Percentiles rank a stretch among this genome's conserved stretches.
Evolutionary conservation across 1,140 invertebrate species (phyloP).

Genomic region (Achatina immaculata): DNA sequence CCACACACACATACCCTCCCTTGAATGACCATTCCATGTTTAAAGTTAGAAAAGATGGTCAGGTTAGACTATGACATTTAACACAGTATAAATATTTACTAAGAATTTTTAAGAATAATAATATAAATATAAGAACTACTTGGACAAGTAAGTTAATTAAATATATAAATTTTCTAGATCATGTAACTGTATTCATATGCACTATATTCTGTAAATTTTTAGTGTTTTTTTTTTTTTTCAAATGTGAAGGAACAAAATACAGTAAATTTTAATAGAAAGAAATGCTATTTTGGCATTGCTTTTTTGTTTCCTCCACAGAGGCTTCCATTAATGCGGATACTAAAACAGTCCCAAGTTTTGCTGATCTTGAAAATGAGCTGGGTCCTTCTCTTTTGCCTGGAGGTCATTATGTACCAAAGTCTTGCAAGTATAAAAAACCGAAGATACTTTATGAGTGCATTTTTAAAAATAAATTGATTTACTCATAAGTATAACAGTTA

Average conservation of each 20-base stretch:
- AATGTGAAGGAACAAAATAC: background rate
- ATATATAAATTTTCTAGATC: background rate
- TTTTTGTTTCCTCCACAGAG: background rate
- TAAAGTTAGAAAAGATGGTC: too few relatives aligned
- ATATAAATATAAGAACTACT: background rate
- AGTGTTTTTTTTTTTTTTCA: background rate
- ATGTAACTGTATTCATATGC: background rate
- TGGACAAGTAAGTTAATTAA: background rate
- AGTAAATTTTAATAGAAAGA: background rate
- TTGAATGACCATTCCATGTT: too few relatives aligned
- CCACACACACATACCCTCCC: too few relatives aligned
- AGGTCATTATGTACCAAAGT: conserved; percentile 35
- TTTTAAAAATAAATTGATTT: background rate
- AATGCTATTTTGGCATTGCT: background rate
- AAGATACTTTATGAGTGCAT: background rate
- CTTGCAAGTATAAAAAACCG: conserved; percentile 22
- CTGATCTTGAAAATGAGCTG: background rate
- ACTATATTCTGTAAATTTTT: background rate
- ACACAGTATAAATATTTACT: too few relatives aligned
- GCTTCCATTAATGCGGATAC: conserved; percentile 22
- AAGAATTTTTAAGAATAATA: too few relatives aligned
- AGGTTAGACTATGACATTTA: too few relatives aligned
- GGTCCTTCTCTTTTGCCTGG: conserved; percentile 30
- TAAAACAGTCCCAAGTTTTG: background rate
- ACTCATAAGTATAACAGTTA: background rate